Evolutionary conservation across 2,113 vertebrate species (phyloP), one percentile per base, ranked within the genome.

Genomic region (Tenrec ecaudatus): DNA sequence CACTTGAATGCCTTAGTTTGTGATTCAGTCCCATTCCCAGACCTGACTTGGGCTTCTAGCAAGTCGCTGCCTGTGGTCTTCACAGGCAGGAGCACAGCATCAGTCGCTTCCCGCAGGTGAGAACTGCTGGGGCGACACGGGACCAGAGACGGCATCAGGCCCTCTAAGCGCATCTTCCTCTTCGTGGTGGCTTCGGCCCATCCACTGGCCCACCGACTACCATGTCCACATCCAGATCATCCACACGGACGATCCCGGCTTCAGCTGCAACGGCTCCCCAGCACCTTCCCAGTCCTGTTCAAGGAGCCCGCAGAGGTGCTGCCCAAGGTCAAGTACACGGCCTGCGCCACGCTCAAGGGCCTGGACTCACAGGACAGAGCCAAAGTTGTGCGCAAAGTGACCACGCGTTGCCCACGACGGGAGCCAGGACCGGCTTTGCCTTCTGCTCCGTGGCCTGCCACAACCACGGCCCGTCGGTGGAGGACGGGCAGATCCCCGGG

Each of bases 351-450:
- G 2, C 98, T 99, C 1, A 99, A 98, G 99, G 99, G 99, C 95
- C 99, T 99, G 5, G 99, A 99, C 97, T 99, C 99, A 60, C 99
- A 99, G 96, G 99, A 99, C 0, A 99, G 99, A 97, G 99, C 99
- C 92, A 99, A 99, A 98, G 99, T 99, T 93, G 99, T 99, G 97
- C 98, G 99, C 89, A 99, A 99, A 97, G 99, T 99, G 91, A 99
- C 7, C 99, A 99, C 0, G 99, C 99, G 96, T 99, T 99, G 0
- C 98, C 99, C 0, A 98, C 99, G 0, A 99, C 99, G 0, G 99
- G 99, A 93, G 98, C 99, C 97, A 99, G 99, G 97, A 99, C 99
- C 79, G 99, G 99, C 97, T 99, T 99, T 95, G 99, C 99, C 25
- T 99, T 99, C 98, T 99, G 99, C 96, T 99, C 99, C 17, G 99